Base-by-base conservation (phyloP, 2,113 vertebrate genomes). In the Notothenia coriiceps region DNA sequence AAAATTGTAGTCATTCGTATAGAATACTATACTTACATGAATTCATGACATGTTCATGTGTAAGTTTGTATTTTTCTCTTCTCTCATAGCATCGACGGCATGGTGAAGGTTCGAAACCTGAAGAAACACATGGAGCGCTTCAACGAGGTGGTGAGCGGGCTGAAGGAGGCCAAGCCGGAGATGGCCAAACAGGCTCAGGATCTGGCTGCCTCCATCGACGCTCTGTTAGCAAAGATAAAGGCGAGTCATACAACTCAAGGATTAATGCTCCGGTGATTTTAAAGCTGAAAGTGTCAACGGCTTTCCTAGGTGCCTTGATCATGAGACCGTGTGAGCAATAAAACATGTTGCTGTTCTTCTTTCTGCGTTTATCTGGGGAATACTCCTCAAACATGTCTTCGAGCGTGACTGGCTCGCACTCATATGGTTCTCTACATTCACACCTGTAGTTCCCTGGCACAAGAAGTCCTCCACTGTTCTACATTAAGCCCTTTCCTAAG, bases 141-240 rank as follows among this genome's bases (percentile, higher is more conserved):
- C 90, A 98, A 96, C 40, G 94, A 96, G 93, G 98, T 98, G 75
- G 97, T 99, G 43, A 96, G 74, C 70, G 96, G 93, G 2, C 79
- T 99, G 83, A 99, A 97, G 89, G 98, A 99, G 82, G 97, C 97
- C 11, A 98, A 99, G 77, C 94, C 93, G 6, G 97, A 99, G 84
- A 95, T 98, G 95, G 96, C 92, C 92, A 97, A 96, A 77, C 96
- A 97, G 87, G 93, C 98, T 79, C 95, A 96, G 72, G 93, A 97
- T 33, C 93, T 99, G 89, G 96, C 97, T 25, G 49, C 84, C 57
- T 96, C 97, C 79, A 96, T 99, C 55, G 96, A 97, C 79, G 89
- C 95, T 61, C 95, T 95, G 70, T 91, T 97, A 88, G 90, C 89
- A 52, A 99, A 97, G 92, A 97, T 99, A 90, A 99, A 99, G 97